Evolutionary conservation across 2,113 vertebrate genomes (phyloP).

Genomic region (Psittacus erithacus): DNA sequence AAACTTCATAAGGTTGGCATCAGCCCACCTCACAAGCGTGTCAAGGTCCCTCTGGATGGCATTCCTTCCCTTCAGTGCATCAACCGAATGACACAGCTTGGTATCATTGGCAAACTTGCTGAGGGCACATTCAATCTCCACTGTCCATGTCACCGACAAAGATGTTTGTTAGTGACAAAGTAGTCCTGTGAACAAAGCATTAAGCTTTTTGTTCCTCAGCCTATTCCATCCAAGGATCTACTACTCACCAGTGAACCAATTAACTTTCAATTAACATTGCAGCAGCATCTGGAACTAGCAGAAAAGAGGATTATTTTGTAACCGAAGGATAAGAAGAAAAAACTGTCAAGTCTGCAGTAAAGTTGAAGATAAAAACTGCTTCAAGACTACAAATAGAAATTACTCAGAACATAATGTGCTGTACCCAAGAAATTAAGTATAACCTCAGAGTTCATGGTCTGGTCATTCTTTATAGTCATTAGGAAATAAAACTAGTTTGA

Average conservation of each 20-base stretch:
- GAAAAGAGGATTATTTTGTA: constrained; percentile 12
- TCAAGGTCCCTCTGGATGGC: neutral
- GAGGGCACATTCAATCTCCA: neutral
- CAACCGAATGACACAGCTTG: neutral
- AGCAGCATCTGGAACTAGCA: neutral
- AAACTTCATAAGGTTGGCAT: too few species aligned
- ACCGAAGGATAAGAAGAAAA: neutral
- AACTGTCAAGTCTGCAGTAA: constrained; percentile 28
- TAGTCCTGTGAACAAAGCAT: neutral
- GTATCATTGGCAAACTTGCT: neutral
- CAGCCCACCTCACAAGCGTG: too few species aligned
- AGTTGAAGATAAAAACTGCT: constrained; percentile 24
- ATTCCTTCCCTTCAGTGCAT: neutral
- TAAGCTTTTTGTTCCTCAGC: neutral
- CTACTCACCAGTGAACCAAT: neutral
- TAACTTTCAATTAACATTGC: neutral
- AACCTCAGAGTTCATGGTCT: constrained; percentile 72
- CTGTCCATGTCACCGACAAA: neutral
- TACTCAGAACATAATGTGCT: constrained; percentile 65
- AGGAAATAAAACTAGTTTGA: constrained; percentile 70
- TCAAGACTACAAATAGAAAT: constrained; percentile 66
- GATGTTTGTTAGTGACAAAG: neutral
- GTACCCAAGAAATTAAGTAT: constrained; percentile 51
- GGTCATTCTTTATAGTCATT: constrained; percentile 69
- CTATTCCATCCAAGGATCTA: neutral